These are phyloP conservation scores for Danionella dracula DNA, from an alignment of 2,797 vertebrate species.

Conservation along the genomic window DNA sequence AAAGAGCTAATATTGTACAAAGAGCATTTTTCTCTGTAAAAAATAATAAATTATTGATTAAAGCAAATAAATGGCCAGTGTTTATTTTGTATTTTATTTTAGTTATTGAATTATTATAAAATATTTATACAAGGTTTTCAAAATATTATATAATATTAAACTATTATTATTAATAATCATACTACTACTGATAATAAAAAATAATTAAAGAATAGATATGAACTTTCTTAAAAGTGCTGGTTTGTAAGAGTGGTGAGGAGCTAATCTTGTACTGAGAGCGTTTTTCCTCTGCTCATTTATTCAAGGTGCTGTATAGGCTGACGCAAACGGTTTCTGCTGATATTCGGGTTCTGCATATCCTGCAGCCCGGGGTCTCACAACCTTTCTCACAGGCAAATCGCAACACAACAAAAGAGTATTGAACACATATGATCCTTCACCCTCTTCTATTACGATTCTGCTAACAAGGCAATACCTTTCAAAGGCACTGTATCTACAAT, in stretches of 20 bases:
- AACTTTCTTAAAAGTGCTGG: too few species aligned
- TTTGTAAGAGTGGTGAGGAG: neutral
- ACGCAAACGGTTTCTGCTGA: constrained; percentile 52
- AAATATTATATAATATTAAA: too few species aligned
- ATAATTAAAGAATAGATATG: too few species aligned
- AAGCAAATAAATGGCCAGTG: too few species aligned
- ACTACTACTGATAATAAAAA: too few species aligned
- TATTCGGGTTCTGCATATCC: constrained; percentile 53
- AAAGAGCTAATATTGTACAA: too few species aligned
- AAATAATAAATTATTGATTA: too few species aligned
- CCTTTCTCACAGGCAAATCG: constrained; percentile 60
- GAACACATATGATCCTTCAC: constrained; percentile 70
- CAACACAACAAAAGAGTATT: constrained; percentile 62
- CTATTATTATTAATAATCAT: too few species aligned
- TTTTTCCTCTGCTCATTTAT: neutral
- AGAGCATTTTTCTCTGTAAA: too few species aligned
- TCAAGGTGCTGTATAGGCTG: constrained; percentile 2
- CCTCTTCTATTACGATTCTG: constrained; percentile 69
- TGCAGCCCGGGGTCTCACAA: constrained; percentile 47
- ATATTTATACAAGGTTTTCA: too few species aligned
- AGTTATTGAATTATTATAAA: too few species aligned
- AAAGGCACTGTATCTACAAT: constrained; percentile 63
- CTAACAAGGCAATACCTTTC: constrained; percentile 71
- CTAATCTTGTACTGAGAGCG: neutral
- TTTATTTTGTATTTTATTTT: too few species aligned